Percentiles rank a stretch among this genome's conserved stretches.
Evolutionary conservation across 2,888 invertebrate species (phyloP).

Genomic region (Brachynemurus nebulosus): DNA sequence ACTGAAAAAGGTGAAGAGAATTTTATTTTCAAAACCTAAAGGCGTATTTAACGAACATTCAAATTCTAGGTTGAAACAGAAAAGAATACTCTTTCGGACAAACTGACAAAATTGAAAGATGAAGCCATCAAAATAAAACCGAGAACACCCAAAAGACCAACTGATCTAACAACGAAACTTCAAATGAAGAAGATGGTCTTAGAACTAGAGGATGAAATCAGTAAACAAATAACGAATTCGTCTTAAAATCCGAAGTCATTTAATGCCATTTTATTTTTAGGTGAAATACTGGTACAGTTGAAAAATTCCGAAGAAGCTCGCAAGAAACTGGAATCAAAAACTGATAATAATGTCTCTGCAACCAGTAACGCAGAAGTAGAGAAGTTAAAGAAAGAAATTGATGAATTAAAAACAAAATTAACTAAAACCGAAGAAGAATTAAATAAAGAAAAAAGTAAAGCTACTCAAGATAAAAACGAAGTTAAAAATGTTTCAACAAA

Average conservation of each 20-base stretch:
- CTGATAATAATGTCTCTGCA: too few relatives aligned
- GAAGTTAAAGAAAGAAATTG: conserved; percentile 40
- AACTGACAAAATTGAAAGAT: conserved; percentile 49
- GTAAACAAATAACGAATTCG: too few relatives aligned
- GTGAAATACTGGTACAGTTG: conserved; percentile 44
- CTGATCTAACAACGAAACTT: conserved; percentile 55
- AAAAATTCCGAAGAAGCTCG: conserved; percentile 41
- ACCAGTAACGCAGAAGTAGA: too few relatives aligned
- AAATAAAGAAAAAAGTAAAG: conserved; percentile 36
- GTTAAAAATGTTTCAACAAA: too few relatives aligned
- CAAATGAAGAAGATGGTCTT: conserved; percentile 73
- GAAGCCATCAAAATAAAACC: conserved; percentile 50
- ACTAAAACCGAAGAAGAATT: conserved; percentile 37
- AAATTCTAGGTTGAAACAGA: conserved; percentile 43
- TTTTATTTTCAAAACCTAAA: conserved; percentile 6
- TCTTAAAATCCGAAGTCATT: conserved; percentile 3
- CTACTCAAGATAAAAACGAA: conserved; percentile 31
- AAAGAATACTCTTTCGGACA: conserved; percentile 46
- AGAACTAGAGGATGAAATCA: conserved; percentile 77
- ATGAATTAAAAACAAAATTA: conserved; percentile 38
- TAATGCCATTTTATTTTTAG: conserved; percentile 31
- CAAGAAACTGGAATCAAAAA: conserved; percentile 31
- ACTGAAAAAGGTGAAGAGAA: conserved; percentile 30
- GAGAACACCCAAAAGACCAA: conserved; percentile 57
- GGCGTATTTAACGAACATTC: conserved; percentile 6